Evolutionary conservation across 2,888 invertebrate species (phyloP).

Genomic region (Lasioglossum figueresi): DNA sequence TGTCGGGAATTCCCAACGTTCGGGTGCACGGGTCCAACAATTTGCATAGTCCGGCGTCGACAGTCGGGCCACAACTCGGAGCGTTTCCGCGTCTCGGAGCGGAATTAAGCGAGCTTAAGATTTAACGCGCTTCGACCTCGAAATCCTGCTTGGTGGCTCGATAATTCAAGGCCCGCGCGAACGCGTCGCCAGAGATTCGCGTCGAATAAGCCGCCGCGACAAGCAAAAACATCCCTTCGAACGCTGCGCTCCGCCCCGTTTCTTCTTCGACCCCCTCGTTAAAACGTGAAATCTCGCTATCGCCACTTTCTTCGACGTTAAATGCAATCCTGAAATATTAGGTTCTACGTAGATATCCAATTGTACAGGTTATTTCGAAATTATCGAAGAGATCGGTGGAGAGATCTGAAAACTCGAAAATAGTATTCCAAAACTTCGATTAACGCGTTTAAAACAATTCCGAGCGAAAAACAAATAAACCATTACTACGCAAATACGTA

Average conservation of each 20-base stretch:
- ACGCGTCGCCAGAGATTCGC: slow-evolving; percentile 66
- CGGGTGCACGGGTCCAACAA: slow-evolving; percentile 13
- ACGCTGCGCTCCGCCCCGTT: background rate
- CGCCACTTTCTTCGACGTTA: background rate
- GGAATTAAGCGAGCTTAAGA: slow-evolving; percentile 68
- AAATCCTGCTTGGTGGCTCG: slow-evolving; percentile 61
- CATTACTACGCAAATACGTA: background rate
- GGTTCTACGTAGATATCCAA: too few species aligned
- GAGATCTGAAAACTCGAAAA: too few species aligned
- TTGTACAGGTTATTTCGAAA: too few species aligned
- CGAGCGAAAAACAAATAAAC: too few species aligned
- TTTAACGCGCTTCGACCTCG: slow-evolving; percentile 66
- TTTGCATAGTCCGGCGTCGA: slow-evolving; percentile 60
- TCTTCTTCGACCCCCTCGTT: background rate
- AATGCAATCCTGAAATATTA: background rate
- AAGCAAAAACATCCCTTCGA: slow-evolving; percentile 64
- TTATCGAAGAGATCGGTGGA: too few species aligned
- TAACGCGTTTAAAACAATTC: too few species aligned
- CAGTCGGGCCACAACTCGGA: slow-evolving; percentile 41
- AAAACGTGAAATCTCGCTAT: background rate
- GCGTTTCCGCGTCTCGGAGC: slow-evolving; percentile 50
- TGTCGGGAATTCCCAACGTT: slow-evolving; percentile 27
- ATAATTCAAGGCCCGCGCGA: slow-evolving; percentile 64
- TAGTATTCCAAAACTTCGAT: too few species aligned
- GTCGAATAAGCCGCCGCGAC: slow-evolving; percentile 57